Percentiles rank a stretch among this genome's conserved stretches.
phyloP scores from a whole-genome alignment of 2,113 vertebrate species.

The Pontoporia blainvillei region DNA sequence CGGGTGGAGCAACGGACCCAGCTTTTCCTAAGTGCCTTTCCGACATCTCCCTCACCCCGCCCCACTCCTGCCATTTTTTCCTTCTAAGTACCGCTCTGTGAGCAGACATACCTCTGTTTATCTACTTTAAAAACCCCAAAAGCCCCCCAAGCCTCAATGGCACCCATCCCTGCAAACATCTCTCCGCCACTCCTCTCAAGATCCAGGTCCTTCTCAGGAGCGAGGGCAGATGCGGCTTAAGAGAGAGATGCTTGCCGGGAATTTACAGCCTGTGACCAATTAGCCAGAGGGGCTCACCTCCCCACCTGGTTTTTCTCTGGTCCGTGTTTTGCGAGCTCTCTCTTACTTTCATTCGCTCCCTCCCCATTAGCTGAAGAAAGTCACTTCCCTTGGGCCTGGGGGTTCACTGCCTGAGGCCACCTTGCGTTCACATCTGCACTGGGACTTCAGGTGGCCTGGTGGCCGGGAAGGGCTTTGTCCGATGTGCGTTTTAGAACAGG shows the following conservation, averaged over 20 bases:
- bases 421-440: slow-evolving; percentile 17
- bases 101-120: neutral
- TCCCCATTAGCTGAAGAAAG: neutral
- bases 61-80: neutral
- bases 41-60: neutral
- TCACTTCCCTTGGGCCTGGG: slow-evolving; percentile 19
- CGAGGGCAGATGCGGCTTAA: slow-evolving; percentile 39
- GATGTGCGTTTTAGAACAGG: neutral
- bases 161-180: neutral
- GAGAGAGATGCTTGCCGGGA: neutral
- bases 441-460: neutral
- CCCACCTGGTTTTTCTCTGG: slow-evolving; percentile 58
- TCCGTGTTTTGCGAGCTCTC: neutral
- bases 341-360: neutral
- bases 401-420: neutral
- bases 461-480: neutral
- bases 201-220: neutral
- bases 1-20: neutral
- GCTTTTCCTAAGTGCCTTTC: neutral
- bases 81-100: neutral
- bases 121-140: neutral
- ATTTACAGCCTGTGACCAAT: slow-evolving; percentile 58
- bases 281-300: slow-evolving; percentile 44
- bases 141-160: neutral
- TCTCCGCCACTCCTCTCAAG: neutral